phyloP scores from a whole-genome alignment of 2,888 invertebrate genomes.

The Palloptera scutellata region DNA sequence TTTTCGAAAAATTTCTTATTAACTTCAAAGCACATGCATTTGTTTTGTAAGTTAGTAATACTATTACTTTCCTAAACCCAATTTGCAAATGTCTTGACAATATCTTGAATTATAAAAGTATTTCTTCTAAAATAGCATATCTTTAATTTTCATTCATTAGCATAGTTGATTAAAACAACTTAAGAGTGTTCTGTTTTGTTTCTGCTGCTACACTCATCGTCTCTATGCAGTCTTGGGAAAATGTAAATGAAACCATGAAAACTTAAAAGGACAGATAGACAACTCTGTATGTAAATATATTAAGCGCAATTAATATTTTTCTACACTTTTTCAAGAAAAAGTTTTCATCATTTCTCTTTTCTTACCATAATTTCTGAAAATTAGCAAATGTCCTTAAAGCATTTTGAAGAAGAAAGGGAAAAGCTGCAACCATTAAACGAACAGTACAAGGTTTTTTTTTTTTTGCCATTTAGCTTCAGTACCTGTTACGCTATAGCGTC shows the following conservation, averaged over 20 bases:
- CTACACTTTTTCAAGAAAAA: too few species aligned
- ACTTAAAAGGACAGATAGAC: neutral
- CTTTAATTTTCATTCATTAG: conserved; percentile 42
- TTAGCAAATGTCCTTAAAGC: neutral
- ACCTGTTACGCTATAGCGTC: neutral
- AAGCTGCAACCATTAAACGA: neutral
- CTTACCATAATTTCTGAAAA: neutral
- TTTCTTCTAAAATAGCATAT: too few species aligned
- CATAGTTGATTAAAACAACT: conserved; percentile 58
- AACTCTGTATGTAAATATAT: neutral
- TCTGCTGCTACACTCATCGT: neutral
- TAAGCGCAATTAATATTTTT: too few species aligned
- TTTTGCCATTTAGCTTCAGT: neutral
- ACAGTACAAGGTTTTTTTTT: neutral
- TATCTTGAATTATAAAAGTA: too few species aligned
- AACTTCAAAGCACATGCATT: too few species aligned
- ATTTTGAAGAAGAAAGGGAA: neutral
- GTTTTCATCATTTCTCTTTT: too few species aligned
- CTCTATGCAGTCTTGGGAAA: neutral
- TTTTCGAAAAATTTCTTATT: too few species aligned
- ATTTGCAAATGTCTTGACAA: too few species aligned
- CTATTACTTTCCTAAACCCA: too few species aligned
- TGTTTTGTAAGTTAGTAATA: too few species aligned
- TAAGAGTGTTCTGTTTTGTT: conserved; percentile 22
- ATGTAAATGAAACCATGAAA: neutral